phyloP scores from a whole-genome alignment of 2,888 invertebrate genomes.

The Athrips mouffetella region DNA sequence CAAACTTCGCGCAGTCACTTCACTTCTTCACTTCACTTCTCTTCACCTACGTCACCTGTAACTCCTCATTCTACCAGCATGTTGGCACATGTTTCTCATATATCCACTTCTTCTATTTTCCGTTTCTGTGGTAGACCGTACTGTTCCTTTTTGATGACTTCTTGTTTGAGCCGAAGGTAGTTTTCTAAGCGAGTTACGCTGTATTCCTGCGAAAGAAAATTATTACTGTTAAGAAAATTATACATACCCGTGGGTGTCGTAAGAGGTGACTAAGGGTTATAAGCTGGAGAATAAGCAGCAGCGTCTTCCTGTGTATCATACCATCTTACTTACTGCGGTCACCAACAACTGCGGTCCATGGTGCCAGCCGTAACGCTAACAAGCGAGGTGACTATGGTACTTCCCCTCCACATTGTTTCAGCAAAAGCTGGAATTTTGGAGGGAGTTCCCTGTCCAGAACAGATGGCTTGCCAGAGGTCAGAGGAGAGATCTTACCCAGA shows the following conservation, averaged over 20 bases:
- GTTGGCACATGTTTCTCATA: slow-evolving; percentile 49
- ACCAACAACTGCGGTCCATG: too few species aligned
- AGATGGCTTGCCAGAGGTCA: slow-evolving; percentile 94
- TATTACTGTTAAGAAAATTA: too few species aligned
- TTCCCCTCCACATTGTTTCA: too few species aligned
- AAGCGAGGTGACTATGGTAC: too few species aligned
- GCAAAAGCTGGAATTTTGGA: too few species aligned
- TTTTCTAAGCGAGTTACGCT: slow-evolving; percentile 79
- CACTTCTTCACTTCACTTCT: neutral
- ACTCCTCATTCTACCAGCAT: slow-evolving; percentile 23
- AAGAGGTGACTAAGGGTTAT: too few species aligned
- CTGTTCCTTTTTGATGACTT: slow-evolving; percentile 67
- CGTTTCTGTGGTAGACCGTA: slow-evolving; percentile 60
- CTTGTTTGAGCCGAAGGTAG: slow-evolving; percentile 80
- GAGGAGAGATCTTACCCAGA: slow-evolving; percentile 96
- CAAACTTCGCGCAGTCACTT: neutral
- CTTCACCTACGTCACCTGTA: neutral
- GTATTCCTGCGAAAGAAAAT: slow-evolving; percentile 79
- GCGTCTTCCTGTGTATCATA: too few species aligned
- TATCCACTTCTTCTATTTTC: slow-evolving; percentile 73
- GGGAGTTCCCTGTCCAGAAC: slow-evolving; percentile 96
- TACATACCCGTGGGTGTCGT: too few species aligned
- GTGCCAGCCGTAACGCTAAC: too few species aligned
- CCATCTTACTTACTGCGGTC: too few species aligned
- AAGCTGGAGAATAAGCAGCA: too few species aligned